Percentiles rank a stretch among this genome's conserved stretches.
Evolutionary conservation across 2,113 vertebrate species (phyloP).

Genomic region (Osmerus eperlanus): DNA sequence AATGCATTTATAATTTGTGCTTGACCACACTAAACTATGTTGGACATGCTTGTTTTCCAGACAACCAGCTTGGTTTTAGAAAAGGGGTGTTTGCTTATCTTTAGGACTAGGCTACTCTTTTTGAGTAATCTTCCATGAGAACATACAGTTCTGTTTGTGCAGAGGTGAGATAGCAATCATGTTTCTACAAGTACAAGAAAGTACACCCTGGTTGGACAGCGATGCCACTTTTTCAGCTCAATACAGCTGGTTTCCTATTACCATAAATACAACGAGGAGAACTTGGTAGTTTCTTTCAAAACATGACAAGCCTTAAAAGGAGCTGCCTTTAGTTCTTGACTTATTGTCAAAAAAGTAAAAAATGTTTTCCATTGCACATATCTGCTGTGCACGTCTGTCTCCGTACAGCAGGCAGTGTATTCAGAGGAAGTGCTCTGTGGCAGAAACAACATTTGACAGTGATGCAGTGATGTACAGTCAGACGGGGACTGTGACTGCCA

Average conservation of each 20-base stretch:
- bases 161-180: background rate
- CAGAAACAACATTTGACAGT: conserved; percentile 20
- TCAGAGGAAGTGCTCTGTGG: conserved; percentile 23
- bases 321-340: conserved; percentile 31
- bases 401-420: conserved; percentile 36
- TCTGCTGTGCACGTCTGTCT: conserved; percentile 13
- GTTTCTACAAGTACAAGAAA: conserved; percentile 28
- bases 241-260: too few species aligned
- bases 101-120: background rate
- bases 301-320: conserved; percentile 29
- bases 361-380: conserved; percentile 15
- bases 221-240: conserved; percentile 26
- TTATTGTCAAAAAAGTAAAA: conserved; percentile 40
- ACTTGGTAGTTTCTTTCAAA: conserved; percentile 18
- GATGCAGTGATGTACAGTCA: conserved; percentile 17
- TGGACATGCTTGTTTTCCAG: background rate
- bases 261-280: too few species aligned
- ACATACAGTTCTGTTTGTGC: background rate
- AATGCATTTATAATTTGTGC: background rate
- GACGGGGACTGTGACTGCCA: conserved; percentile 10
- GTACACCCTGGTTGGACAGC: background rate
- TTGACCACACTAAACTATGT: background rate
- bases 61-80: background rate
- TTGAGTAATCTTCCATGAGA: too few species aligned
- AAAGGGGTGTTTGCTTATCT: background rate